Evolutionary conservation across 1,140 invertebrate species (phyloP), one percentile per base, ranked within the genome.

Genomic region (Cylas formicarius): DNA sequence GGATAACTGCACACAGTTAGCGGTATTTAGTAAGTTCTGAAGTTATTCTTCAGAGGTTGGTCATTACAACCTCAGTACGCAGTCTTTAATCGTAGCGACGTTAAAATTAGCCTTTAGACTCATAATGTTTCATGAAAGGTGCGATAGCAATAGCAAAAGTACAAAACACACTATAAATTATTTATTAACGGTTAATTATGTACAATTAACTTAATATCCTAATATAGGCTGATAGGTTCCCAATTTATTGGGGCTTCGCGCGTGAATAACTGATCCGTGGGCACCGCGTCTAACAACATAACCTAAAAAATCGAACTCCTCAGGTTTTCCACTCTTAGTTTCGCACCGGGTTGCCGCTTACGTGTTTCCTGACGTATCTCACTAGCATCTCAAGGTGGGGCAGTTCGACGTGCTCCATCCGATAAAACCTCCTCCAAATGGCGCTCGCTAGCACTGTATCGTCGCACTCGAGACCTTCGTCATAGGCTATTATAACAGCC

Each of bases 351-450:
- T 19, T 17, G 11, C 20, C 26, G 54, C 44, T 62, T 62, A 84
- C 78, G 68, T 85, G 81, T 67, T 80, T 75, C 47, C 84, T 73
- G 39, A 86, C 72, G 61, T 84, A 86, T 61, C 72, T 74, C 1
- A 87, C 70, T 56, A 88, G 61, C 40, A 65, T 69, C 51, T 84
- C 83, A 48, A 89, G 44, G 20, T 75, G 65, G 47, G 70, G 67
- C 16, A 80, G 75, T 52, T 79, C 67, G 31, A 79, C 71, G 46
- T 72, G 71, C 40, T 77, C 63, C 44, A 72, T 70, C 44, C 72
- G 67, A 52, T 89, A 86, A 55, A 92, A 77, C 44, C 82, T 73
- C 53, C 84, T 74, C 89, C 89, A 94, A n/a, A 93, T 45, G 8
- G 86, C 85, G 20, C 74, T 76, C 14, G 89, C 88, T 42, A 94